Percentiles rank a stretch among this genome's conserved stretches.
Evolutionary conservation across 2,888 invertebrate species (phyloP).

Genomic region (Embidobia sp.): DNA sequence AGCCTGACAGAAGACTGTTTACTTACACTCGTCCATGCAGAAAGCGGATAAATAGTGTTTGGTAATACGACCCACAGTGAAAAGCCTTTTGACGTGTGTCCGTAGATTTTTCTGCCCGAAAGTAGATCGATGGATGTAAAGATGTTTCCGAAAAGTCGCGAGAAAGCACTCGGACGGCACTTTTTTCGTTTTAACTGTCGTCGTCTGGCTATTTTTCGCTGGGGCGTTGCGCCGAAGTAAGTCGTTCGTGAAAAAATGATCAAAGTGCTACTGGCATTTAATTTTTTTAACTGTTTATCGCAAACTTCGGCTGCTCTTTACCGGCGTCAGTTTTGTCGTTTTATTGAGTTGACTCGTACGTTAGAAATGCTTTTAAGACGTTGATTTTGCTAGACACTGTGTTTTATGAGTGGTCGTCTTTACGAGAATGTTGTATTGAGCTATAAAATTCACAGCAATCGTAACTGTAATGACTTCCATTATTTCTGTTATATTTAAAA

Average conservation of each 20-base stretch:
- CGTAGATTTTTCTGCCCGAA: slow-evolving; percentile 34
- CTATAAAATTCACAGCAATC: background rate
- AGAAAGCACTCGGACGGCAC: slow-evolving; percentile 1
- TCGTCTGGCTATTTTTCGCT: slow-evolving; percentile 19
- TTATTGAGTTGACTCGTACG: background rate
- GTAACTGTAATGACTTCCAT: slow-evolving; percentile 8
- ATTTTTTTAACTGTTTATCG: slow-evolving; percentile 26
- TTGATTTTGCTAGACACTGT: too few relatives aligned
- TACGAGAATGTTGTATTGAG: too few relatives aligned
- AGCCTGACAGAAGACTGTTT: slow-evolving; percentile 45
- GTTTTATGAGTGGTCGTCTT: too few relatives aligned
- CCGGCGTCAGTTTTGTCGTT: background rate
- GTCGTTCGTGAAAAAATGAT: slow-evolving; percentile 11
- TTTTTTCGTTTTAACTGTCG: background rate
- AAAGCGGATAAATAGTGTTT: slow-evolving; percentile 56
- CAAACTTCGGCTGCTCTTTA: background rate
- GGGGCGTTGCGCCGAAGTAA: slow-evolving; percentile 2
- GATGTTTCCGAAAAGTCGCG: slow-evolving; percentile 17
- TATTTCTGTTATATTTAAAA: slow-evolving; percentile 17
- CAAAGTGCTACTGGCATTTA: background rate
- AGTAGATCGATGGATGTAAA: slow-evolving; percentile 39
- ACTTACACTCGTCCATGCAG: slow-evolving; percentile 55
- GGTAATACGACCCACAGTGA: slow-evolving; percentile 29
- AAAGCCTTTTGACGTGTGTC: slow-evolving; percentile 47
- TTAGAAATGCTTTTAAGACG: background rate